Evolutionary conservation across 2,888 invertebrate species (phyloP).

Genomic region (Sesia bembeciformis): DNA sequence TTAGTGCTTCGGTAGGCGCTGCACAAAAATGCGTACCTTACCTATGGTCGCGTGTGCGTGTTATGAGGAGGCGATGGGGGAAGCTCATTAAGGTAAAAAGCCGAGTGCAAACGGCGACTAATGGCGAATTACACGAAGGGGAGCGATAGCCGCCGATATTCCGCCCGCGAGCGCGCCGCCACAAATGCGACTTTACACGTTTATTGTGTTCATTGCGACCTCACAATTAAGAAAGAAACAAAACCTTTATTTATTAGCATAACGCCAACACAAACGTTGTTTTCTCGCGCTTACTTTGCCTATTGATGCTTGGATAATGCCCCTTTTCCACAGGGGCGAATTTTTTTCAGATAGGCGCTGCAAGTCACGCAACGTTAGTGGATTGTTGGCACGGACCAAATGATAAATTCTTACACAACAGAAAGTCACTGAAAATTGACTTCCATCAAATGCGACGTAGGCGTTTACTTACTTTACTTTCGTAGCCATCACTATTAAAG

Average conservation of each 20-base stretch:
- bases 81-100: constrained; percentile 74
- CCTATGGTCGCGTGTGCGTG: constrained; percentile 49
- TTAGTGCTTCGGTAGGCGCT: constrained; percentile 17
- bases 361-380: no score
- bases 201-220: constrained; percentile 1
- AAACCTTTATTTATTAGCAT: neutral
- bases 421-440: no score
- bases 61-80: constrained; percentile 41
- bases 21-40: constrained; percentile 59
- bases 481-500: no score
- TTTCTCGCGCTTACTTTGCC: no score
- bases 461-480: no score
- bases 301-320: no score
- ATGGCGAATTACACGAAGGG: constrained; percentile 74
- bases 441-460: no score
- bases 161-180: constrained; percentile 10
- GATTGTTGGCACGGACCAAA: no score
- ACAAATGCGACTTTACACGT: constrained; percentile 9
- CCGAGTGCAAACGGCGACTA: constrained; percentile 71
- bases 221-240: neutral
- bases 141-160: constrained; percentile 41
- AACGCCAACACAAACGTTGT: no score
- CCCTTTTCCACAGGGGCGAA: no score
- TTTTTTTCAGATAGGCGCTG: no score
- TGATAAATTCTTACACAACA: no score